These are phyloP conservation scores for Umimayanthus chanpuru DNA, from an alignment of 92 coral and sea anemone genomes.

Conservation along the genomic window DNA sequence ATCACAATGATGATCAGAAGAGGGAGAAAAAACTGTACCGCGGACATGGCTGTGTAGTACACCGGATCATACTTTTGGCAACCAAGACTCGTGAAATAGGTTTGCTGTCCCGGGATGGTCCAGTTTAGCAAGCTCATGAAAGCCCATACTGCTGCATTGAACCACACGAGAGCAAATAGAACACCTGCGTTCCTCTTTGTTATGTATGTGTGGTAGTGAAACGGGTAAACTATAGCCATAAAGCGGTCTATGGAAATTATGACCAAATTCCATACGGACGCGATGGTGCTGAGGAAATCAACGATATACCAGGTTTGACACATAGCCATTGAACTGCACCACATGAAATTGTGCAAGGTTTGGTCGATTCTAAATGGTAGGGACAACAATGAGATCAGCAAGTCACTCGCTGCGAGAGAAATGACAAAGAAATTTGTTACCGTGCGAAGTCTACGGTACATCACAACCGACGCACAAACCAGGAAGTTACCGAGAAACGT, in stretches of 20 bases:
- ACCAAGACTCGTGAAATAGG: neutral
- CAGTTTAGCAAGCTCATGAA: constrained; percentile 54
- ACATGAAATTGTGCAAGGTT: constrained; percentile 41
- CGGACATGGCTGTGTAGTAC: constrained; percentile 75
- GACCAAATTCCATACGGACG: constrained; percentile 62
- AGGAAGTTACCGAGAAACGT: constrained; percentile 56
- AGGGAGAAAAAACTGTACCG: constrained; percentile 72
- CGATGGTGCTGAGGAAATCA: constrained; percentile 47
- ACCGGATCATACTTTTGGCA: constrained; percentile 67
- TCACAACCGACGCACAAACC: constrained; percentile 43
- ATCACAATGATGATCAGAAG: constrained; percentile 71
- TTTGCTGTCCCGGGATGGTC: constrained; percentile 45
- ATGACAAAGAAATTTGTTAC: constrained; percentile 59
- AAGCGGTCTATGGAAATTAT: constrained; percentile 55
- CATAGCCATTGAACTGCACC: constrained; percentile 50
- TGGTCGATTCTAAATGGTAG: constrained; percentile 59
- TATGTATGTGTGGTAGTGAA: constrained; percentile 45
- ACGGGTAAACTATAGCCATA: constrained; percentile 56
- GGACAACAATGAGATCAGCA: constrained; percentile 43
- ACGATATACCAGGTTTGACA: constrained; percentile 58
- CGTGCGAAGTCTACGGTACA: constrained; percentile 48
- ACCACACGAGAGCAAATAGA: constrained; percentile 42
- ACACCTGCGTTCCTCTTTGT: constrained; percentile 42
- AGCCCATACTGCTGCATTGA: constrained; percentile 47
- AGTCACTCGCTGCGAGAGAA: constrained; percentile 54